These are phyloP conservation scores for Pipra filicauda DNA, from an alignment of 2,113 vertebrate species.

Conservation along the genomic window DNA sequence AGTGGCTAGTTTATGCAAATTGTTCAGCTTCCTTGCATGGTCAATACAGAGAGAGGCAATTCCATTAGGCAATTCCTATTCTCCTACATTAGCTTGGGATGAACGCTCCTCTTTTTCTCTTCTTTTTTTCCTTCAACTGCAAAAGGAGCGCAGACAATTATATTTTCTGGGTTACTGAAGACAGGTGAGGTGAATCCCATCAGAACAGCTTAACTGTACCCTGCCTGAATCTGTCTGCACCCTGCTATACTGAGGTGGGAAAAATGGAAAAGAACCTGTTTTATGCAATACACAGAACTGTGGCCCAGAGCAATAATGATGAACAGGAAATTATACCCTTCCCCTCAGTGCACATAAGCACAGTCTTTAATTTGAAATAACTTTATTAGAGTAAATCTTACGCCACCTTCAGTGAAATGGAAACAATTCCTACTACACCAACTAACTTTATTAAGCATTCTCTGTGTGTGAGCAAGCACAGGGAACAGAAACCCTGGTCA, in stretches of 20 bases:
- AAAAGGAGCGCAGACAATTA: neutral
- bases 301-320: neutral
- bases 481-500: neutral
- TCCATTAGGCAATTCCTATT: neutral
- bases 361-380: neutral
- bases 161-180: neutral
- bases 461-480: neutral
- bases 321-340: neutral
- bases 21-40: neutral
- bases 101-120: neutral
- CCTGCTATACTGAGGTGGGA: neutral
- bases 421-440: neutral
- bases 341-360: neutral
- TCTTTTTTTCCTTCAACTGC: neutral
- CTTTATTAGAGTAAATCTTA: neutral
- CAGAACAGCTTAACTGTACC: neutral
- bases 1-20: fast-evolving
- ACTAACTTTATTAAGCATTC: neutral
- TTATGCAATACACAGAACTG: neutral
- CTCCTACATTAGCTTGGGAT: neutral
- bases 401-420: neutral
- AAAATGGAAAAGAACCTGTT: neutral
- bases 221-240: neutral
- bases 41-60: neutral
- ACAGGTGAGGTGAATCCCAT: neutral